A percentile compares a stretch with the other conserved stretches of the same genome.
phyloP scores from a whole-genome alignment of 2,797 vertebrate genomes.

The Petrocephalus sullivani region DNA sequence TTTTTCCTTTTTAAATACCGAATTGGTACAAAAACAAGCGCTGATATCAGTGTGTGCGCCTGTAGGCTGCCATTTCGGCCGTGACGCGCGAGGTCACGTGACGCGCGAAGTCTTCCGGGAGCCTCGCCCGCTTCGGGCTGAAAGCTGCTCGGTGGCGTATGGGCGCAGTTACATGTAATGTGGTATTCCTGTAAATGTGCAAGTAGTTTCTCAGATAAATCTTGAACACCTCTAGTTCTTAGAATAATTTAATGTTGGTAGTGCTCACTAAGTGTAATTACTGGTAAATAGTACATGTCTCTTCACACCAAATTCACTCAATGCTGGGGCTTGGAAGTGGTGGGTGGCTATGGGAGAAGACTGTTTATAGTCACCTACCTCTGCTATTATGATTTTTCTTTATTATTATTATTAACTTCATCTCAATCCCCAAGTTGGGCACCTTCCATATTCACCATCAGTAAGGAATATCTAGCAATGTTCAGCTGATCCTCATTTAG shows the following conservation, averaged over 20 bases:
- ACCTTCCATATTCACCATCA: background rate
- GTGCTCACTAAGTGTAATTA: background rate
- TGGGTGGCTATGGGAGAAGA: background rate
- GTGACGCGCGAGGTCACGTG: slow-evolving; percentile 60
- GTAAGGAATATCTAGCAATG: background rate
- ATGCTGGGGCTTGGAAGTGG: background rate
- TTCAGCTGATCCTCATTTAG: background rate
- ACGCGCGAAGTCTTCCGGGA: slow-evolving; percentile 47
- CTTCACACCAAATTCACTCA: background rate
- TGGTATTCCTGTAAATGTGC: background rate
- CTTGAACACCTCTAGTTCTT: background rate
- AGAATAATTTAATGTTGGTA: background rate
- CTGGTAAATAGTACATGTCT: background rate
- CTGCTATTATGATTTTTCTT: background rate
- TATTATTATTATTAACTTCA: background rate
- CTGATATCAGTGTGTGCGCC: slow-evolving; percentile 53
- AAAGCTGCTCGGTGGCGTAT: background rate
- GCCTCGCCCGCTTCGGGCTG: background rate
- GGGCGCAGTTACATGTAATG: background rate
- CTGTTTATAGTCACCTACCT: background rate
- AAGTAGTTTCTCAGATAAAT: background rate
- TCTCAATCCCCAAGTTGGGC: background rate
- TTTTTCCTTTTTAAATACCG: slow-evolving; percentile 29
- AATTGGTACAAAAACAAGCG: slow-evolving; percentile 29
- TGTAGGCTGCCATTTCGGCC: slow-evolving; percentile 65